Percentiles rank a stretch among this genome's conserved stretches.
Conservation (phyloP, 2,888 invertebrate species). For the Endomychus coccineus region DNA sequence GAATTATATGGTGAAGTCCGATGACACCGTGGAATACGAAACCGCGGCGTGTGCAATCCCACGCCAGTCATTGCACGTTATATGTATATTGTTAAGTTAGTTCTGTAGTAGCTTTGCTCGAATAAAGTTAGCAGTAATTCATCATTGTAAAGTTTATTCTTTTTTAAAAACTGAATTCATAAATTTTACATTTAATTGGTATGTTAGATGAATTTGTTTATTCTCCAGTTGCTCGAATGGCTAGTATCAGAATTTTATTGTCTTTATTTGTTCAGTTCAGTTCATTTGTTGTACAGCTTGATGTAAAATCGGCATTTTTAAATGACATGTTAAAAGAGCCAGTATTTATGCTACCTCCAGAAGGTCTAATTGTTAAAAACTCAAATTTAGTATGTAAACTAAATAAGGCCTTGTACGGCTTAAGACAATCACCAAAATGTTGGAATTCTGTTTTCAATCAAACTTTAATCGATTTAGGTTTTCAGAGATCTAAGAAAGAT, state of each 20-base stretch:
- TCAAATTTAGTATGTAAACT: constrained; percentile 13
- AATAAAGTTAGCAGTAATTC: too few species aligned
- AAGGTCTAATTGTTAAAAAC: constrained; percentile 9
- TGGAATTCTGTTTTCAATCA: constrained; percentile 13
- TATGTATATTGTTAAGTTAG: too few species aligned
- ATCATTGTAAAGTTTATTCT: too few species aligned
- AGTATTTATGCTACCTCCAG: constrained; percentile 14
- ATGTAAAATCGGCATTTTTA: constrained; percentile 19
- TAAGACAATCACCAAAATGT: constrained; percentile 16
- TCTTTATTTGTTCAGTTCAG: too few species aligned
- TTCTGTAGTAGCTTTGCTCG: too few species aligned
- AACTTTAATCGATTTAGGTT: constrained; percentile 8
- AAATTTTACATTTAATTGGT: constrained; percentile 18
- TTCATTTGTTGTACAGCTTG: constrained; percentile 16
- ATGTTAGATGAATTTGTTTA: too few species aligned
- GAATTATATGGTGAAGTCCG: too few species aligned
- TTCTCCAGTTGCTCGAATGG: constrained; percentile 24
- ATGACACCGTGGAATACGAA: too few species aligned
- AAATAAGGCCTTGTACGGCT: constrained; percentile 15
- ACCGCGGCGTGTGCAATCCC: too few species aligned
- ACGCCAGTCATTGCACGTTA: too few species aligned
- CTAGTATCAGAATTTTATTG: constrained; percentile 19
- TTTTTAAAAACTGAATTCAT: constrained; percentile 18
- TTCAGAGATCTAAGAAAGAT: constrained; percentile 16
- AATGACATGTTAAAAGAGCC: constrained; percentile 15